phyloP scores from a whole-genome alignment of 2,797 vertebrate species.

The Neosalanx taihuensis region DNA sequence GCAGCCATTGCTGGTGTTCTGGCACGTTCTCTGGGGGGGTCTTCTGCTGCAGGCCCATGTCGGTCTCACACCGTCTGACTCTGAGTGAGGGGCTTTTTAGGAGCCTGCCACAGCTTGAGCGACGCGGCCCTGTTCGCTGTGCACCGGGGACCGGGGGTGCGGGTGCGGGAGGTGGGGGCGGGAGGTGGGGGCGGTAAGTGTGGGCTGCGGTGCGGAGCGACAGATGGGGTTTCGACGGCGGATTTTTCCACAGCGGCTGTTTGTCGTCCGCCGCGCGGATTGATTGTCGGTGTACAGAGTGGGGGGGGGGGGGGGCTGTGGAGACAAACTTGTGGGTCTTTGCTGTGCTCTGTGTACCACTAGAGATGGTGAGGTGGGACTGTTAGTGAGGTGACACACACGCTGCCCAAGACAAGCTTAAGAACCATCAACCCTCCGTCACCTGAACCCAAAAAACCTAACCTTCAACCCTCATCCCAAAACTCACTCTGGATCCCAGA shows the following conservation, averaged over 20 bases:
- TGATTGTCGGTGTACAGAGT: background rate
- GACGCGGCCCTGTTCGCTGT: constrained; percentile 22
- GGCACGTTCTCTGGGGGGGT: constrained; percentile 25
- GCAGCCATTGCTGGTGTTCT: constrained; percentile 12
- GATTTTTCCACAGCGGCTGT: too few relatives aligned
- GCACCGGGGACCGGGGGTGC: background rate
- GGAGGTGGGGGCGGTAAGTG: too few relatives aligned
- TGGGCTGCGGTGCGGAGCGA: background rate
- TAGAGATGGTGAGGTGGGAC: too few relatives aligned
- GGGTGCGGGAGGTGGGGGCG: too few relatives aligned
- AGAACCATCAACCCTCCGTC: too few relatives aligned
- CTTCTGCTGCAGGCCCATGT: constrained; percentile 18
- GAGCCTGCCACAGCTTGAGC: constrained; percentile 40
- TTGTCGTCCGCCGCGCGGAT: background rate
- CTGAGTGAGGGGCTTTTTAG: constrained; percentile 29
- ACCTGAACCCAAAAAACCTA: too few relatives aligned
- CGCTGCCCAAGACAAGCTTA: too few relatives aligned
- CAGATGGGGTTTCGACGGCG: too few relatives aligned
- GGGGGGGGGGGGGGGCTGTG: constrained; percentile 13
- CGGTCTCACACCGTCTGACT: constrained; percentile 42
- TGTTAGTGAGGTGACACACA: too few relatives aligned
- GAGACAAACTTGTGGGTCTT: constrained; percentile 24
- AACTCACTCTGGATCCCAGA: too few relatives aligned
- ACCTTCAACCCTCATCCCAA: too few relatives aligned
- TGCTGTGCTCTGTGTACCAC: background rate